Evolutionary conservation across 2,113 vertebrate genomes (phyloP).

Genomic region (Pithys albifrons): DNA sequence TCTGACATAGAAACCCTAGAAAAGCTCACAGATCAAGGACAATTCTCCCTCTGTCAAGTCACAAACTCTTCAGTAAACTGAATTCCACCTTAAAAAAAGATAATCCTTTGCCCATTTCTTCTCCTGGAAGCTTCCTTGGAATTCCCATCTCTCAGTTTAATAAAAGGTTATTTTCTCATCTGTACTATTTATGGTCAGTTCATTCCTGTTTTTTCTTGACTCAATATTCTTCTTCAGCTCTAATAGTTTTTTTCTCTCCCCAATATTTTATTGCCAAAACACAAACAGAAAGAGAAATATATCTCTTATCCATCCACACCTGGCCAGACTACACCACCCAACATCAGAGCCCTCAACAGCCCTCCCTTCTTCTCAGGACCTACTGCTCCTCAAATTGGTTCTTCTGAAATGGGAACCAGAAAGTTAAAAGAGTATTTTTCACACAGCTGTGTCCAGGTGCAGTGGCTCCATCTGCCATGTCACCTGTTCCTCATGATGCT

Average conservation of each 20-base stretch:
- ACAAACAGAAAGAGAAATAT: not conserved
- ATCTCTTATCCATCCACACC: not conserved
- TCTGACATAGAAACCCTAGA: not conserved
- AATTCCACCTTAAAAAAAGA: not conserved
- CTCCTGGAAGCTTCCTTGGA: not conserved
- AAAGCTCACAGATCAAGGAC: not conserved
- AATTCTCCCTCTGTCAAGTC: not conserved
- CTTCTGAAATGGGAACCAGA: not conserved
- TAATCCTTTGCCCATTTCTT: not conserved
- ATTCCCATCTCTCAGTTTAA: not conserved
- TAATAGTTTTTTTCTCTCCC: not conserved
- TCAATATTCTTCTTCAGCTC: not conserved
- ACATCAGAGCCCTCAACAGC: not conserved
- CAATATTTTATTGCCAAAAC: not conserved
- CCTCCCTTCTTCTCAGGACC: not conserved
- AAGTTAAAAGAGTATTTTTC: not conserved
- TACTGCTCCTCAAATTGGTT: not conserved
- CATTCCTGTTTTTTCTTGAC: not conserved
- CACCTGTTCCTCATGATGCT: not conserved
- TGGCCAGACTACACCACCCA: not conserved
- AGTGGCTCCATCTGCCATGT: not conserved
- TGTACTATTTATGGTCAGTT: not conserved
- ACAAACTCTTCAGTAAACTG: not conserved
- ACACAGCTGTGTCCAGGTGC: not conserved
- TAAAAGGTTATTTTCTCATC: not conserved